Conservation (phyloP, 1,140 invertebrate species). For the Penaeus indicus region DNA sequence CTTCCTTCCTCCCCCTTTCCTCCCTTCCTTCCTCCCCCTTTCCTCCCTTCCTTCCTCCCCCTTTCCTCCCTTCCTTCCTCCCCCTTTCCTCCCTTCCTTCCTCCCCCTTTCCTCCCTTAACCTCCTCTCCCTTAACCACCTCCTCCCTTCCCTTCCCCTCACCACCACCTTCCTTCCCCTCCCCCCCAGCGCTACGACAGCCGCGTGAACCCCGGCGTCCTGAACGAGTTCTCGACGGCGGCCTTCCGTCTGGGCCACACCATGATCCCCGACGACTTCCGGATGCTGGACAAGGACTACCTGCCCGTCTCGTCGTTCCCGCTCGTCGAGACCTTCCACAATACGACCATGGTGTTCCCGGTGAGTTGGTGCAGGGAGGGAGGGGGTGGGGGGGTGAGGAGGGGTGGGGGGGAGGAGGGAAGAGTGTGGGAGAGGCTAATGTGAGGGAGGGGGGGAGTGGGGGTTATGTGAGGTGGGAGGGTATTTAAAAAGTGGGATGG, state of each 20-base stretch:
- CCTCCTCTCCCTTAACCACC: not conserved
- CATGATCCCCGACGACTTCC: constrained; percentile 65
- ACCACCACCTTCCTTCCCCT: not conserved
- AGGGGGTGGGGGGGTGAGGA: not conserved
- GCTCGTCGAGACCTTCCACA: constrained; percentile 52
- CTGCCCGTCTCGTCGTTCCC: constrained; percentile 44
- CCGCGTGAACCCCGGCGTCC: constrained; percentile 70
- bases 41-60: not conserved
- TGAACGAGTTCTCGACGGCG: constrained; percentile 73
- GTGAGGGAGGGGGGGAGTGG: not conserved
- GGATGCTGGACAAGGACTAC: constrained; percentile 39
- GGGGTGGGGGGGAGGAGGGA: not conserved
- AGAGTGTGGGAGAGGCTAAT: not conserved
- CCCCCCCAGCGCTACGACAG: constrained; percentile 69
- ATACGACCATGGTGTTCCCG: constrained; percentile 68
- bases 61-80: not conserved
- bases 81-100: not conserved
- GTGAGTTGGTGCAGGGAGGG: not conserved
- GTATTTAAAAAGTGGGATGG: too few species aligned
- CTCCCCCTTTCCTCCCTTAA: not conserved
- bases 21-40: too few species aligned
- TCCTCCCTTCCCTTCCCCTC: not conserved
- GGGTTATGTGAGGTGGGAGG: too few species aligned
- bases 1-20: too few species aligned
- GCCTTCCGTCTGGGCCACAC: constrained; percentile 75